Base-by-base conservation (phyloP, 2,113 vertebrate genomes). In the Salvelinus fontinalis region DNA sequence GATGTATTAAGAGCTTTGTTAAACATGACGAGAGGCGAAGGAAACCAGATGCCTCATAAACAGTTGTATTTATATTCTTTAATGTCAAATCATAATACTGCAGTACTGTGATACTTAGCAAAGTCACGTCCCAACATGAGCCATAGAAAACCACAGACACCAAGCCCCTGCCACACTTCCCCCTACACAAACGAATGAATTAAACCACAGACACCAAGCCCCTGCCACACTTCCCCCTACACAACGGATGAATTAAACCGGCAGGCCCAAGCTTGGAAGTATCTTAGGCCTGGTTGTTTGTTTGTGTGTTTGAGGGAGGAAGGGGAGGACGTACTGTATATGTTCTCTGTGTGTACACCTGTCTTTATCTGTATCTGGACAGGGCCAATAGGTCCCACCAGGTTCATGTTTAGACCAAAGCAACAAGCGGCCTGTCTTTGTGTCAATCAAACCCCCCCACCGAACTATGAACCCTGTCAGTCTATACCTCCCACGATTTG, bases 401-500 rank as follows among this genome's bases (percentile, higher is more conserved):
- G 60, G 76, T 22, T 75, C 18, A 62, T 16, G 14, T 62, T 62
- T 34, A 16, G 34, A 51, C 27, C 71, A 74, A 83, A 85, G 86
- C 90, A 87, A 84, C 88, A 39, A 39, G 12, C 4, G 49, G 12
- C 49, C 49, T 51, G 11, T 51, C 49, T 51, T 51, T 11, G 48
- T 51, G 48, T 14, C 20, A 20, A 88, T 83, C 83, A 84, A 80
- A 5, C 59, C 72, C 72, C 39, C 60, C 20, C 77, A 13, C 20
- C 77, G 14, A 82, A 86, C 85, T 75, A 83, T 85, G 70, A 81
- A 86, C 88, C 86, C 76, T 6, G 22, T 20, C 70, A 62, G 71
- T 64, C 74, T 67, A 77, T 88, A 88, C 89, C 90, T 87, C 89
- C 87, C 89, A 88, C 87, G 75, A 83, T 81, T 81, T 83, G 89